Evolutionary conservation across 2,888 invertebrate genomes (phyloP).

Genomic region (Bellardia bayeri): DNA sequence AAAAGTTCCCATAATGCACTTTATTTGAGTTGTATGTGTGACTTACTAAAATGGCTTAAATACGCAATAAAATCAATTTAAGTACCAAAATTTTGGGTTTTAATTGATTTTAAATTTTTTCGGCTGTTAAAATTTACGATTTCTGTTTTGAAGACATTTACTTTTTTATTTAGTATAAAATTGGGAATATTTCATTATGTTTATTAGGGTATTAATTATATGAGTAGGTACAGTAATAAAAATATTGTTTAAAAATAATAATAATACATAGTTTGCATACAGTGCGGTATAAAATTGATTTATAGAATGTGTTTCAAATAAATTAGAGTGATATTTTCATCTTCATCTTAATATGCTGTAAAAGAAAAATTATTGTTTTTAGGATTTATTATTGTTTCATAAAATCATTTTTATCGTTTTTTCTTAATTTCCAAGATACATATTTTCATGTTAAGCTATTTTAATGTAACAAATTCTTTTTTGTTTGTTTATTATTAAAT

Average conservation of each 20-base stretch:
- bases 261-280: background rate
- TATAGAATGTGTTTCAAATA: too few relatives aligned
- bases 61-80: constrained; percentile 43
- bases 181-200: background rate
- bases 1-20: constrained; percentile 55
- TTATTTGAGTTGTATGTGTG: constrained; percentile 13
- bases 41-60: constrained; percentile 33
- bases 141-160: background rate
- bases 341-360: too few relatives aligned
- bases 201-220: background rate
- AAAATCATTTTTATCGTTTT: too few relatives aligned
- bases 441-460: too few relatives aligned
- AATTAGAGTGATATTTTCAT: too few relatives aligned
- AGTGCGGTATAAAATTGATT: background rate
- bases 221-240: background rate
- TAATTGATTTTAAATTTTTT: constrained; percentile 8
- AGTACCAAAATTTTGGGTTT: constrained; percentile 29
- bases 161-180: background rate
- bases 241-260: background rate
- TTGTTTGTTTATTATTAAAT: too few relatives aligned
- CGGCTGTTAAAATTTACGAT: background rate
- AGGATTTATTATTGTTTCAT: too few relatives aligned
- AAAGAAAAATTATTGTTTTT: too few relatives aligned
- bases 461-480: too few relatives aligned
- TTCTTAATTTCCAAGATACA: too few relatives aligned